Conservation (phyloP, 2,797 vertebrate species). For the Sebastes glaucus region DNA sequence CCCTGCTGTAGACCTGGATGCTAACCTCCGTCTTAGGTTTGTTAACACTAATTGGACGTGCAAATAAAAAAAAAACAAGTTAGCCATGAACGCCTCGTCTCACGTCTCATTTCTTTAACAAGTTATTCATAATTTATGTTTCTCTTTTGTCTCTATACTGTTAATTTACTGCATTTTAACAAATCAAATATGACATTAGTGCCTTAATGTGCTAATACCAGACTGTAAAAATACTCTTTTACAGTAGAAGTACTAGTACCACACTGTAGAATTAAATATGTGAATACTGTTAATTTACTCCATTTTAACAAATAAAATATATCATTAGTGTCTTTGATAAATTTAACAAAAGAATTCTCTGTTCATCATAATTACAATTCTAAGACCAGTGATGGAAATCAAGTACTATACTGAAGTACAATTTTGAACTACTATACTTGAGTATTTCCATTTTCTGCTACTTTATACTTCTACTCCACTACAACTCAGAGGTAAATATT, state of each 20-base stretch:
- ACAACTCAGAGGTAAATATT: neutral
- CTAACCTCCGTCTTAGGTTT: slow-evolving; percentile 89
- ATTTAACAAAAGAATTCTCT: neutral
- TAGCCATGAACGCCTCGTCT: slow-evolving; percentile 29
- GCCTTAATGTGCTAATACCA: no score
- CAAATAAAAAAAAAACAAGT: slow-evolving; percentile 92
- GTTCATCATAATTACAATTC: neutral
- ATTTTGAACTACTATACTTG: neutral
- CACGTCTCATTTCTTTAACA: neutral
- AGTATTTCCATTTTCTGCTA: neutral
- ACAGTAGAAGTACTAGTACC: no score
- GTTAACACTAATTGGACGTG: slow-evolving; percentile 87
- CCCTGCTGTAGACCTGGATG: slow-evolving; percentile 79
- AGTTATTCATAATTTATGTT: neutral
- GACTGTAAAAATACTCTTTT: no score
- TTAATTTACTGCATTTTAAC: neutral
- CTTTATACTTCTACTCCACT: neutral
- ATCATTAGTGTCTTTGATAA: neutral
- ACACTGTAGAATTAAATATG: no score
- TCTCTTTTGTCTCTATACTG: neutral
- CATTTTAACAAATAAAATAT: neutral
- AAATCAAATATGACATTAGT: neutral
- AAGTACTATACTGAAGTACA: neutral
- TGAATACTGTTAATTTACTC: no score
- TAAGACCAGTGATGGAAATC: neutral